Conservation (phyloP, 2,888 invertebrate genomes). For the Drosophila affinis region DNA sequence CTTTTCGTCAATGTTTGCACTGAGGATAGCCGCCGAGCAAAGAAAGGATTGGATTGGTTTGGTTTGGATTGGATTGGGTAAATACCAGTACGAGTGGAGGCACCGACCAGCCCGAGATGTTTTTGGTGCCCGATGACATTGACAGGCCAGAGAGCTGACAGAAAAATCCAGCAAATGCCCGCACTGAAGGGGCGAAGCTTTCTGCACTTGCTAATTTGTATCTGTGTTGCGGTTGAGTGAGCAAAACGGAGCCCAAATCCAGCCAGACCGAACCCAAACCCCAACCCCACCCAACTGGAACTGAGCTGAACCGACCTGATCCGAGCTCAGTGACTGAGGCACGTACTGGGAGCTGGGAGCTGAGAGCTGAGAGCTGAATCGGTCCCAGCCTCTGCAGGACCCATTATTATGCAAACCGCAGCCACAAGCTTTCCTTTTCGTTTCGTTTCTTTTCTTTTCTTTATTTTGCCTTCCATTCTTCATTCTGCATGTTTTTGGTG, state of each 20-base stretch:
- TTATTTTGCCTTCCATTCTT: constrained; percentile 12
- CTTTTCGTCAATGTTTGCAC: constrained; percentile 66
- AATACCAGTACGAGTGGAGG: neutral
- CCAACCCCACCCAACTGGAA: neutral
- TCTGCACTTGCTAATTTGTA: constrained; percentile 67
- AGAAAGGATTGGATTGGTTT: neutral
- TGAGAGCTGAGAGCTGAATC: constrained; percentile 24
- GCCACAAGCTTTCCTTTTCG: constrained; percentile 19
- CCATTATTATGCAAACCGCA: constrained; percentile 71
- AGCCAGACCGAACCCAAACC: constrained; percentile 5
- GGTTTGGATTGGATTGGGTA: neutral
- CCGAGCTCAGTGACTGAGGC: constrained; percentile 52
- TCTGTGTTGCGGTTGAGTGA: constrained; percentile 56
- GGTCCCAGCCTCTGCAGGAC: constrained; percentile 15
- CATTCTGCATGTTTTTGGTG: constrained; percentile 20
- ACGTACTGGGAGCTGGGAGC: constrained; percentile 44
- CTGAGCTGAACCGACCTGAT: constrained; percentile 1
- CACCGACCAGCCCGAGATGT: neutral
- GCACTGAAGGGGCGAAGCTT: neutral
- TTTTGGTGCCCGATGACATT: neutral
- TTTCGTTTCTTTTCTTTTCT: constrained; percentile 27
- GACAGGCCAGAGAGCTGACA: neutral
- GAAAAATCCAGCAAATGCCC: constrained; percentile 33
- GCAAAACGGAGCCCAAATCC: constrained; percentile 28
- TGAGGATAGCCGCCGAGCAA: constrained; percentile 19